Evolutionary conservation across 2,888 invertebrate genomes (phyloP).

Genomic region (Diploptera punctata): DNA sequence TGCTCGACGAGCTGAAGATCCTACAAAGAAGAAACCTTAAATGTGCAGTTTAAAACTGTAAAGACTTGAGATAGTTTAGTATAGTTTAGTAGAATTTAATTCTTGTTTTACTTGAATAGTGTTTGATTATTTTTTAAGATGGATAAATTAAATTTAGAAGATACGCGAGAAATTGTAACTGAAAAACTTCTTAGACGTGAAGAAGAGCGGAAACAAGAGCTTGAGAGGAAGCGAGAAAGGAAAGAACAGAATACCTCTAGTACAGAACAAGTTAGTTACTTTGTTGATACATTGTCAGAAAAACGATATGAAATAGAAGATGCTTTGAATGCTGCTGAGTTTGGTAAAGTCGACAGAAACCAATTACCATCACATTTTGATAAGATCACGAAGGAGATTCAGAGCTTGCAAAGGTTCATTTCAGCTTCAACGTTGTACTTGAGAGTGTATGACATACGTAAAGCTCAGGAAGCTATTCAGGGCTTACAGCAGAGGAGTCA

Average conservation of each 20-base stretch:
- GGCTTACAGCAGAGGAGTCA: slow-evolving; percentile 73
- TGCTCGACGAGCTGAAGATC: slow-evolving; percentile 10
- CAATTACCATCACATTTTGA: slow-evolving; percentile 68
- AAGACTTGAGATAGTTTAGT: background rate
- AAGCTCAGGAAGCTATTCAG: slow-evolving; percentile 76
- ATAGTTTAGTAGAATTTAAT: background rate
- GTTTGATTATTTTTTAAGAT: background rate
- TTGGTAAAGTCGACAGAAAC: slow-evolving; percentile 55
- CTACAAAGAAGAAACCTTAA: background rate
- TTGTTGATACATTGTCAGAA: slow-evolving; percentile 71
- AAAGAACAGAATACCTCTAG: slow-evolving; percentile 67
- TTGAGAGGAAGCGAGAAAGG: slow-evolving; percentile 69
- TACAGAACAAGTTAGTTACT: slow-evolving; percentile 73
- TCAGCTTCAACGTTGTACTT: slow-evolving; percentile 81
- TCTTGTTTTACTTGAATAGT: background rate
- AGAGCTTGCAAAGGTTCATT: slow-evolving; percentile 78
- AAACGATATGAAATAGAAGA: slow-evolving; percentile 70
- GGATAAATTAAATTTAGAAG: slow-evolving; percentile 14
- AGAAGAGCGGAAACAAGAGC: slow-evolving; percentile 67
- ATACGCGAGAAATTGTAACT: slow-evolving; percentile 42
- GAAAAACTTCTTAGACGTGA: slow-evolving; percentile 62
- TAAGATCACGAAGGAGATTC: slow-evolving; percentile 73
- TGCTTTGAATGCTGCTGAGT: slow-evolving; percentile 43
- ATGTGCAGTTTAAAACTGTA: background rate
- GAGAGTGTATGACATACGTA: slow-evolving; percentile 80